Percentiles rank a stretch among this genome's conserved stretches.
phyloP scores from a whole-genome alignment of 2,888 invertebrate genomes.

The Laspeyria flexula region DNA sequence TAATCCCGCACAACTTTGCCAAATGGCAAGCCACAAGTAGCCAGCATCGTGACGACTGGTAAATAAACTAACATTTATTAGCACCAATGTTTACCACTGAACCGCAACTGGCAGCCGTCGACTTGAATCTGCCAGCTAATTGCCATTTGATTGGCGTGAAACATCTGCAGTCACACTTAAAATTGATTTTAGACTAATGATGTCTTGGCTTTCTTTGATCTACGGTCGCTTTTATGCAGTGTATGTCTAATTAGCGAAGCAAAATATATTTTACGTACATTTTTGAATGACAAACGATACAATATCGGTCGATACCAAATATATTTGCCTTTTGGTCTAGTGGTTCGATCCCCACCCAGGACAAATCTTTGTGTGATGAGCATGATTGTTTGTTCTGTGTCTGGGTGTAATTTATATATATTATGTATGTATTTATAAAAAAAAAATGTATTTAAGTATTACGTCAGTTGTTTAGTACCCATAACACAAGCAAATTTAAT shows the following conservation, averaged over 20 bases:
- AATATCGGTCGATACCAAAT: too few relatives aligned
- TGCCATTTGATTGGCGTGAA: constrained; percentile 24
- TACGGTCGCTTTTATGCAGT: background rate
- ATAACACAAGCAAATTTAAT: too few relatives aligned
- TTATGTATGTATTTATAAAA: too few relatives aligned
- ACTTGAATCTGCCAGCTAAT: constrained; percentile 27
- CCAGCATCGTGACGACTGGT: constrained; percentile 17
- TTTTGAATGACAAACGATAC: constrained; percentile 1
- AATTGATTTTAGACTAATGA: constrained; percentile 12
- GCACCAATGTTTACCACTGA: constrained; percentile 21
- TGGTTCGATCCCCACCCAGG: too few relatives aligned
- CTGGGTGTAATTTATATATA: too few relatives aligned
- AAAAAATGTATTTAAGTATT: too few relatives aligned
- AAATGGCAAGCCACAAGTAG: constrained; percentile 9
- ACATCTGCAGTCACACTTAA: constrained; percentile 12
- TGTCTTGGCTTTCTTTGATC: constrained; percentile 8
- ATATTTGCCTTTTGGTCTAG: too few relatives aligned
- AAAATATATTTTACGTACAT: background rate
- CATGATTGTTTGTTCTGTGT: too few relatives aligned
- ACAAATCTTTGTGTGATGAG: too few relatives aligned
- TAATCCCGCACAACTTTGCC: background rate
- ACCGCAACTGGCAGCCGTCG: constrained; percentile 31
- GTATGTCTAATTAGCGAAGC: background rate
- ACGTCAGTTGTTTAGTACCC: too few relatives aligned
- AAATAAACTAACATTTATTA: constrained; percentile 24